These are phyloP conservation scores for Pecten maximus DNA, from an alignment of 2,888 invertebrate species.

Conservation along the genomic window DNA sequence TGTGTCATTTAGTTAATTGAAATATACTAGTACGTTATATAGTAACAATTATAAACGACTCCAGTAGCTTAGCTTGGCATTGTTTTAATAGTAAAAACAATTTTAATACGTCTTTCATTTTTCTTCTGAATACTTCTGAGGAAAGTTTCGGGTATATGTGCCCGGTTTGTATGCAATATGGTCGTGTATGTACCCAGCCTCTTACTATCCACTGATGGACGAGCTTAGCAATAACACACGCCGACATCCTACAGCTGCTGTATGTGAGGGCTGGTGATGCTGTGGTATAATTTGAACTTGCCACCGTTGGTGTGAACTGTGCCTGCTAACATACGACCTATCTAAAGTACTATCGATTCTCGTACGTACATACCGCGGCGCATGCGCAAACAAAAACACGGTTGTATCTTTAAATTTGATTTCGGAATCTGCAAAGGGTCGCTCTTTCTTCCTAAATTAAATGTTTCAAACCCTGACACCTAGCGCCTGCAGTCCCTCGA, in stretches of 20 bases:
- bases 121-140: too few relatives aligned
- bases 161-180: too few relatives aligned
- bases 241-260: not conserved
- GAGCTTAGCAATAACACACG: not conserved
- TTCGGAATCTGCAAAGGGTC: constrained; percentile 33
- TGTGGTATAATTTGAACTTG: constrained; percentile 28
- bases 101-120: too few relatives aligned
- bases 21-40: too few relatives aligned
- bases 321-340: constrained; percentile 25
- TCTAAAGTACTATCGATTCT: constrained; percentile 27
- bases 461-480: constrained; percentile 33
- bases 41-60: too few relatives aligned
- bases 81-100: too few relatives aligned
- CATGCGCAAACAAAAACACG: constrained; percentile 23
- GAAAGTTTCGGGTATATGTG: too few relatives aligned
- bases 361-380: not conserved
- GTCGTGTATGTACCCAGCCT: not conserved
- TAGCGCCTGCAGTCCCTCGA: constrained; percentile 23
- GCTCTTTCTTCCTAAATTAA: constrained; percentile 34
- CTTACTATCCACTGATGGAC: constrained; percentile 5
- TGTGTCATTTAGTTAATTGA: too few relatives aligned
- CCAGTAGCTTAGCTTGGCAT: too few relatives aligned
- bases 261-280: not conserved
- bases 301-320: not conserved
- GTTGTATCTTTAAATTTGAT: constrained; percentile 26